A percentile compares a stretch with the other conserved stretches of the same genome.
These are phyloP conservation scores for Drosophila pruinosa DNA, from an alignment of 1,140 invertebrate genomes.

Conservation along the genomic window DNA sequence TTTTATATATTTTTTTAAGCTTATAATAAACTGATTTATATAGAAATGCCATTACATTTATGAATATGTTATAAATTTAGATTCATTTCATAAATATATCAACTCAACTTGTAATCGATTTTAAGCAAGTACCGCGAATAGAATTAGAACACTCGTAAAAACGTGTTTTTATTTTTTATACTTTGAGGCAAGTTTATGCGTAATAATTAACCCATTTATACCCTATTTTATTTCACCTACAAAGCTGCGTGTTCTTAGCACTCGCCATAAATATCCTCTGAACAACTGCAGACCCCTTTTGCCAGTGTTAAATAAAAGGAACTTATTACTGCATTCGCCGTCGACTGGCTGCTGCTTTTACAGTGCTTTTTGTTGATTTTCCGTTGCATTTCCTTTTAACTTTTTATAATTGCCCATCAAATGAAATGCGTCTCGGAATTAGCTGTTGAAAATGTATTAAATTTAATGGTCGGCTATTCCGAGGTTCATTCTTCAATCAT, in stretches of 20 bases:
- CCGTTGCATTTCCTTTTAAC: slow-evolving; percentile 5
- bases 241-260: background rate
- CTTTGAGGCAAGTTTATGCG: background rate
- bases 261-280: background rate
- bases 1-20: too few relatives aligned
- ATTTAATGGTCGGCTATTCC: slow-evolving; percentile 1
- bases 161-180: background rate
- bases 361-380: background rate
- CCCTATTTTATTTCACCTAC: background rate
- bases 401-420: slow-evolving; percentile 13
- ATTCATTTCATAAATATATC: too few relatives aligned
- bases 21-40: too few relatives aligned
- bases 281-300: background rate
- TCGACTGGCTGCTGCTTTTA: background rate
- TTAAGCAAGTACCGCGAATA: too few relatives aligned
- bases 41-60: too few relatives aligned
- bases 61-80: too few relatives aligned
- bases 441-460: background rate
- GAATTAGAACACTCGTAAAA: too few relatives aligned
- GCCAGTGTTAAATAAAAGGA: background rate
- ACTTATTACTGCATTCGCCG: background rate
- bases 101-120: too few relatives aligned
- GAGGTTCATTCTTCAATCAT: background rate
- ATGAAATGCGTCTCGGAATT: slow-evolving; percentile 6
- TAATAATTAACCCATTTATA: background rate